Evolutionary conservation across 1,140 invertebrate species (phyloP), one percentile per base, ranked within the genome.

Genomic region (Drosophila micromelanica): DNA sequence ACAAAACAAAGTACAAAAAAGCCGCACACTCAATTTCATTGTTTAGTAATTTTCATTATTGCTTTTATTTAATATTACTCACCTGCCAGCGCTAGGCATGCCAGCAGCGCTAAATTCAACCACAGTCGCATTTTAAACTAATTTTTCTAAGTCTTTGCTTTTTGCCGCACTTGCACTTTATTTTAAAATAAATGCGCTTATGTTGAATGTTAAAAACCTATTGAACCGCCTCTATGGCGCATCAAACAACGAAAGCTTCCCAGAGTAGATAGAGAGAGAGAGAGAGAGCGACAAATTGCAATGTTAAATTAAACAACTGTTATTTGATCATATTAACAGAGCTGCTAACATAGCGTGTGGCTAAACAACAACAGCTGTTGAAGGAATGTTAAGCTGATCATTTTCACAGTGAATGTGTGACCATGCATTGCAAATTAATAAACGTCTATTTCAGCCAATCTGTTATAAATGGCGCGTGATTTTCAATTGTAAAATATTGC

Each of bases 71-170:
- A 37, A 11, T 54, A 37, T 51, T 67, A 68, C 79, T 89, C 9
- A 87, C 82, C 84, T 35, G 79, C 60, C 23, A 89, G 48, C 30
- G 80, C 54, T 49, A 81, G 43, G 67, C 75, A 70, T 15, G 43
- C 78, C 9, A 86, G 57, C 57, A 86, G 61, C 48, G 52, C 61
- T 46, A 82, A 30, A 17, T 61, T 59, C 35, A 86, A 56, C 67
- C 81, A 75, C 49, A 78, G 65, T 61, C 55, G 55, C 82, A 86
- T 86, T 60, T 56, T 35, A 9, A 38, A 13, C 48, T 11, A 20
- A 48, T 11, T n/a, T 37, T 17, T 15, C 13, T n/a, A 37, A 15
- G 4, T 13, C 8, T 7, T 4, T 27, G 2, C 13, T 35, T 30
- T 27, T 11, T 60, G 45, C 32, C 40, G 30, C n/a, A 54, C 42